phyloP scores from a whole-genome alignment of 2,113 vertebrate species.

The Takifugu bimaculatus region DNA sequence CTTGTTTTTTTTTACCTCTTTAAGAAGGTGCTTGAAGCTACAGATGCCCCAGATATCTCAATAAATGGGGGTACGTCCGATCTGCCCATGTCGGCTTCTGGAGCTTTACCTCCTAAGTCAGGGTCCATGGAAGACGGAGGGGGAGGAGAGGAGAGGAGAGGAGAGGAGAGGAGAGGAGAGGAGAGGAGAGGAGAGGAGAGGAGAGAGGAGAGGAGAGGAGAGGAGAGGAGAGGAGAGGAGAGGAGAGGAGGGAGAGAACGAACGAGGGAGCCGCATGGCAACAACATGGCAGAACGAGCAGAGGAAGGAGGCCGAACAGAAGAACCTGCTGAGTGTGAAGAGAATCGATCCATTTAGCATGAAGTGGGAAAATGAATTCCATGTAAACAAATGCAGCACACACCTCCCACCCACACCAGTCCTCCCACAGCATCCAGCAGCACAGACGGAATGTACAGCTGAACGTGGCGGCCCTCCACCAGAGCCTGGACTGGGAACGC shows the following conservation, averaged over 20 bases:
- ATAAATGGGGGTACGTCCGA: no score
- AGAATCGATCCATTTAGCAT: slow-evolving; percentile 36
- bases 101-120: slow-evolving; percentile 13
- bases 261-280: slow-evolving; percentile 1
- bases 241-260: background rate
- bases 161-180: slow-evolving; percentile 18
- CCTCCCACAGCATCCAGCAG: background rate
- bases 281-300: slow-evolving; percentile 6
- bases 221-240: slow-evolving; percentile 11
- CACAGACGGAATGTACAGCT: slow-evolving; percentile 3
- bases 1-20: no score
- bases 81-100: no score
- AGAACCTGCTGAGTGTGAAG: slow-evolving; percentile 19
- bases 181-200: slow-evolving; percentile 20
- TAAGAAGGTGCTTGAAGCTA: no score
- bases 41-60: no score
- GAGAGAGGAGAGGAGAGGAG: slow-evolving; percentile 4
- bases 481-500: no score
- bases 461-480: slow-evolving; percentile 21
- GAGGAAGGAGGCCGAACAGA: background rate
- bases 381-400: slow-evolving; percentile 50
- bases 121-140: slow-evolving; percentile 22
- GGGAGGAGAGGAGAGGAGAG: slow-evolving; percentile 13
- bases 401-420: slow-evolving; percentile 22
- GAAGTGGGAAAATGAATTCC: slow-evolving; percentile 25